Evolutionary conservation across 2,888 invertebrate species (phyloP).

Genomic region (Macropis europaea): DNA sequence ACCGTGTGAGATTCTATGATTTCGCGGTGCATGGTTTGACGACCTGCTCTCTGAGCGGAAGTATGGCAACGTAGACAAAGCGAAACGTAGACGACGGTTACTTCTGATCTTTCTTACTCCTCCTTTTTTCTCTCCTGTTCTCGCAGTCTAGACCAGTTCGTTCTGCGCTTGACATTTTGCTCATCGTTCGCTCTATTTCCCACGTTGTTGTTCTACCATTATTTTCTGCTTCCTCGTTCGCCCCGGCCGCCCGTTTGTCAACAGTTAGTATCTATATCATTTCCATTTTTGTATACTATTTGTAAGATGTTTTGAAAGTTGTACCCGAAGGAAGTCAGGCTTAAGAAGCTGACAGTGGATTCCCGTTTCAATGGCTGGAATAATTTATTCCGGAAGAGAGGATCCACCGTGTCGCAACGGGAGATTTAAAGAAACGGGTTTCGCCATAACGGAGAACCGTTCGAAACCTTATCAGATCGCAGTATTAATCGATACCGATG

Average conservation of each 20-base stretch:
- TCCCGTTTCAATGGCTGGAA: too few species aligned
- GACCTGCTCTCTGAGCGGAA: too few species aligned
- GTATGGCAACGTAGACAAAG: not conserved
- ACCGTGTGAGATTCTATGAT: too few species aligned
- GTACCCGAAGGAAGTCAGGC: too few species aligned
- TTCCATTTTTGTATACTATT: too few species aligned
- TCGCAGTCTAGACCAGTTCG: not conserved
- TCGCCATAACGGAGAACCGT: not conserved
- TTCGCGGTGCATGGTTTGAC: too few species aligned
- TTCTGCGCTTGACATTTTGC: slow-evolving; percentile 8
- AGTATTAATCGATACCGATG: not conserved
- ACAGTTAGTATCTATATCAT: too few species aligned
- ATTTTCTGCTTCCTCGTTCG: not conserved
- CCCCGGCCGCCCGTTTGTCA: not conserved
- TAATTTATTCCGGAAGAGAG: not conserved
- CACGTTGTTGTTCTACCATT: not conserved
- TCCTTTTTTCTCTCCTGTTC: not conserved
- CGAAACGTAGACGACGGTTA: not conserved
- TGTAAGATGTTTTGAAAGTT: too few species aligned
- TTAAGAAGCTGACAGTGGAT: too few species aligned
- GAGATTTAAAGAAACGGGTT: not conserved
- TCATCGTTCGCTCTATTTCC: slow-evolving; percentile 11
- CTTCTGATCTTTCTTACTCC: not conserved
- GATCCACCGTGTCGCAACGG: not conserved
- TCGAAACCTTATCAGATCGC: not conserved